Base-by-base conservation (phyloP, 2,888 invertebrate genomes). In the Hipparchia semele region DNA sequence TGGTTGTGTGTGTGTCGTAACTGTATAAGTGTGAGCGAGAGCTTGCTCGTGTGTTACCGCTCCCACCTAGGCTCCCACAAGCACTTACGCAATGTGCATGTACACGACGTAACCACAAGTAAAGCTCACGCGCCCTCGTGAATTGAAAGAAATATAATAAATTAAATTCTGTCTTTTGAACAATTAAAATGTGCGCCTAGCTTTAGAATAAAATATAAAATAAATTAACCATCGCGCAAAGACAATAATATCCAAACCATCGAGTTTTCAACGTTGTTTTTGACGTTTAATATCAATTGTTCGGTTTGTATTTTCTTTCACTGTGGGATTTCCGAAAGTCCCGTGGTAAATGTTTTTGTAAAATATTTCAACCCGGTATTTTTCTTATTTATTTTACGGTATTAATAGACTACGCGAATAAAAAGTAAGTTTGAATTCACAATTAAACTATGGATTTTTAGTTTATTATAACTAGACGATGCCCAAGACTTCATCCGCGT, bases 311-410 rank as follows among this genome's bases (percentile, higher is more conserved):
- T 53, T 53, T 10, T 10, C 4, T 4, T 53, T 53, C 10, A 3
- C 9, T 12, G 23, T 54, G n/a, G 6, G 1, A 45, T 33, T 12
- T 45, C 62, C 6, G 4, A 39, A 8, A 6, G 9, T 54, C n/a
- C 33, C 45, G 58, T 46, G 9, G 10, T 49, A 23, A 54, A 56
- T 58, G 39, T 56, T 33, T 71, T 59, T 66, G 9, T 59, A 39
- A 51, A 45, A 53, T 45, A 60, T 65, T 56, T 51, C n/a, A 64
- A 33, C 8, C 23, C 45, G 13, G 10, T 59, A 51, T 71, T 71
- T 71, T 53, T 60, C 13, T 71, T 59, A 59, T 51, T 71, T 59
- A 71, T 60, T 71, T 71, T 33, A 65, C 33, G 33, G 23, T 23
- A 6, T 23, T 8, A 13, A 51, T 23, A 7, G 7, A 61, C 33